phyloP scores from a whole-genome alignment of 2,888 invertebrate species.

The Caenorhabditis parvicauda region DNA sequence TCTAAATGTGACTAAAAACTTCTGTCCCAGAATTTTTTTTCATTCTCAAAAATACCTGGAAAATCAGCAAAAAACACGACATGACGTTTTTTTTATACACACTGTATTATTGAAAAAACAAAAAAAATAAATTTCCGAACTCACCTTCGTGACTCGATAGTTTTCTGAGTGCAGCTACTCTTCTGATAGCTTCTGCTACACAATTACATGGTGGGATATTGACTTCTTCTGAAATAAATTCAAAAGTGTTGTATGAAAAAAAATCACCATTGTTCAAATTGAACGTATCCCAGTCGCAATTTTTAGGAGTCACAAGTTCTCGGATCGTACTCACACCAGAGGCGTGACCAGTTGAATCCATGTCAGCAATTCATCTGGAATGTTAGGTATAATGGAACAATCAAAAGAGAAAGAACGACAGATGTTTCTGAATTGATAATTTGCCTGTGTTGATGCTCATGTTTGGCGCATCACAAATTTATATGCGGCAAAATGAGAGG shows the following conservation, averaged over 20 bases:
- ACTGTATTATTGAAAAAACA: not conserved
- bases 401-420: too few species aligned
- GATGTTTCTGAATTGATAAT: too few species aligned
- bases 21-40: too few species aligned
- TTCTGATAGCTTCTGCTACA: constrained; percentile 35
- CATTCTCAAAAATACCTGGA: not conserved
- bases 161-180: constrained; percentile 30
- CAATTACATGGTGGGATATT: constrained; percentile 27
- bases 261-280: constrained; percentile 14
- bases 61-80: not conserved
- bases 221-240: constrained; percentile 19
- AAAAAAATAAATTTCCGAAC: too few species aligned
- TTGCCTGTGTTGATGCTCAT: too few species aligned
- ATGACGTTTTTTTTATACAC: not conserved
- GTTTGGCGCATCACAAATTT: too few species aligned
- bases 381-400: too few species aligned
- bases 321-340: constrained; percentile 38
- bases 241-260: not conserved
- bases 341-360: too few species aligned
- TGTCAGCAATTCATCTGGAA: too few species aligned
- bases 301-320: constrained; percentile 35
- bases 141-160: constrained; percentile 24
- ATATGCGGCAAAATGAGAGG: too few species aligned
- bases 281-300: constrained; percentile 26
- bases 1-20: too few species aligned